Evolutionary conservation across 2,113 vertebrate genomes (phyloP).

Genomic region (Chionis minor): DNA sequence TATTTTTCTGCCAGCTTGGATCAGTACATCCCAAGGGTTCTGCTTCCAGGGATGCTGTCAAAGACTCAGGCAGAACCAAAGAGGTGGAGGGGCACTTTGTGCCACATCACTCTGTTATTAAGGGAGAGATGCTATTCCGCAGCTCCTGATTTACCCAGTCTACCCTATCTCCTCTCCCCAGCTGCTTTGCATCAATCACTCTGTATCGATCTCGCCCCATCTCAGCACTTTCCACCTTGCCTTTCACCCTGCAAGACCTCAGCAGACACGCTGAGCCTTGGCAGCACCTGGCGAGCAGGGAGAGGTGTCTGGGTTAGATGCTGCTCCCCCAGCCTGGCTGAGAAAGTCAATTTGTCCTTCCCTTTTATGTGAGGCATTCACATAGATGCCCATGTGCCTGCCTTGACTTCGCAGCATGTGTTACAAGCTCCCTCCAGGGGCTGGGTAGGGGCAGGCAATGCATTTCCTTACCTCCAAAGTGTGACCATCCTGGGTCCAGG

Average conservation of each 20-base stretch:
- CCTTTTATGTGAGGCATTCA: background rate
- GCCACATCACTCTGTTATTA: background rate
- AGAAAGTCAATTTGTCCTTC: background rate
- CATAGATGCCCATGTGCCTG: accelerated
- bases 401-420: background rate
- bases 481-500: background rate
- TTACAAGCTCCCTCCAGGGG: background rate
- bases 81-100: background rate
- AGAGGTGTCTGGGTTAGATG: background rate
- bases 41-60: background rate
- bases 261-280: background rate
- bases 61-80: background rate
- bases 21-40: background rate
- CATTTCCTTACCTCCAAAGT: background rate
- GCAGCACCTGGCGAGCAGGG: accelerated
- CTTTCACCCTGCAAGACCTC: background rate
- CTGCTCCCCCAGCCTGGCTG: background rate
- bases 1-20: background rate
- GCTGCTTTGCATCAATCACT: background rate
- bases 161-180: conserved; percentile 16
- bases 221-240: background rate
- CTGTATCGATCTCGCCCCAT: background rate
- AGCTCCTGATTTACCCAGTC: background rate
- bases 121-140: background rate
- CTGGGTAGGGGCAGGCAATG: background rate